Evolutionary conservation across 53 echinoderm and acorn worm species (phyloP).

Genomic region (Arbacia lixula): DNA sequence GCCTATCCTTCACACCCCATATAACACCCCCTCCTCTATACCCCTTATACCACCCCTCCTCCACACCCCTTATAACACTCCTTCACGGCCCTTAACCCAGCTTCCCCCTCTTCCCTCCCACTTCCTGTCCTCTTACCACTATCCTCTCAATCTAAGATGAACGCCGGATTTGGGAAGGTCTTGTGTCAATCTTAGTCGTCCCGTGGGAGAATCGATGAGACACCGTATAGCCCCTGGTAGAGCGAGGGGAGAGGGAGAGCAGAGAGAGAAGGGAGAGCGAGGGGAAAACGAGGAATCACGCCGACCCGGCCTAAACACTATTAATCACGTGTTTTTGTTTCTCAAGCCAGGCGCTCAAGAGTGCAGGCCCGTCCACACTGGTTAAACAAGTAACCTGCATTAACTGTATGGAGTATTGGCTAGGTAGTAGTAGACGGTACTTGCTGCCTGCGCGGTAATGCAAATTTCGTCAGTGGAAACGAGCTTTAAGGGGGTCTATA

Average conservation of each 20-base stretch:
- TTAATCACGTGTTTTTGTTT: conserved; percentile 61
- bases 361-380: neutral
- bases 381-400: no score
- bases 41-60: no score
- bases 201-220: conserved; percentile 33
- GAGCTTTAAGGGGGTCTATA: conserved; percentile 35
- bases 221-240: conserved; percentile 23
- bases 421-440: no score
- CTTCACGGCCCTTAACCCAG: neutral
- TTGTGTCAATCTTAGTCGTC: conserved; percentile 51
- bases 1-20: no score
- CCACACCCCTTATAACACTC: neutral
- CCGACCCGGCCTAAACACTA: conserved; percentile 48
- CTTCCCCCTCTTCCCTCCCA: neutral
- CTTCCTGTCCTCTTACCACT: neutral
- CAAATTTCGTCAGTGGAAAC: conserved; percentile 20
- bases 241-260: conserved; percentile 17
- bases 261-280: neutral
- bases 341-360: conserved; percentile 13
- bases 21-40: no score
- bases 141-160: conserved; percentile 36
- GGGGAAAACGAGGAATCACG: conserved; percentile 34
- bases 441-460: no score
- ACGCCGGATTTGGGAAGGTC: conserved; percentile 17
- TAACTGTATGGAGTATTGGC: no score